phyloP scores from a whole-genome alignment of 2,113 vertebrate species.

The Aspidoscelis tigris region DNA sequence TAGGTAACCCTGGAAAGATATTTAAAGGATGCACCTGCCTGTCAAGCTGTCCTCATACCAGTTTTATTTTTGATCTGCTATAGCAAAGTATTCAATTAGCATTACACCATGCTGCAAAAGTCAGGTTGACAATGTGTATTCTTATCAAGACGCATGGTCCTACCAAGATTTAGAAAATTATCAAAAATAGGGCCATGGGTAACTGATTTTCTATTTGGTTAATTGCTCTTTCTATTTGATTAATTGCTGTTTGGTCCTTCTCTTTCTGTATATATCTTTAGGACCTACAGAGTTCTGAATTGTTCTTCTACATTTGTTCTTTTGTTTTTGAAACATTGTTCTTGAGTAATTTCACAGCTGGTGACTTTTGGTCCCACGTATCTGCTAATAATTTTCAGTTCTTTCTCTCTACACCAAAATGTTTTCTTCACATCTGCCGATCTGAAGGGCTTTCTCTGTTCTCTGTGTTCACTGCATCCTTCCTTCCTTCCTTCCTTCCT shows the following conservation, averaged over 20 bases:
- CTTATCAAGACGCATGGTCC: background rate
- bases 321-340: no score
- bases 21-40: conserved; percentile 49
- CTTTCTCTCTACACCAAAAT: background rate
- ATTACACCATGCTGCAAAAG: background rate
- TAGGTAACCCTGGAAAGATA: conserved; percentile 58
- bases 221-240: background rate
- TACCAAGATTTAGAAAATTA: background rate
- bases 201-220: background rate
- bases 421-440: background rate
- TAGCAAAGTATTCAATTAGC: background rate
- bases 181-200: background rate
- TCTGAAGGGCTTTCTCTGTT: background rate
- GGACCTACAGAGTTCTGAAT: no score
- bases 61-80: background rate
- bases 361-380: background rate
- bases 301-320: no score
- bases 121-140: background rate
- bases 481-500: background rate
- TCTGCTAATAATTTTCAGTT: background rate
- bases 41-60: background rate
- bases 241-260: background rate
- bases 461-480: background rate
- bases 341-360: no score
- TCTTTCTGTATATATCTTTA: no score